These are phyloP conservation scores for Meloe dianella DNA, from an alignment of 2,888 invertebrate species.

Conservation along the genomic window DNA sequence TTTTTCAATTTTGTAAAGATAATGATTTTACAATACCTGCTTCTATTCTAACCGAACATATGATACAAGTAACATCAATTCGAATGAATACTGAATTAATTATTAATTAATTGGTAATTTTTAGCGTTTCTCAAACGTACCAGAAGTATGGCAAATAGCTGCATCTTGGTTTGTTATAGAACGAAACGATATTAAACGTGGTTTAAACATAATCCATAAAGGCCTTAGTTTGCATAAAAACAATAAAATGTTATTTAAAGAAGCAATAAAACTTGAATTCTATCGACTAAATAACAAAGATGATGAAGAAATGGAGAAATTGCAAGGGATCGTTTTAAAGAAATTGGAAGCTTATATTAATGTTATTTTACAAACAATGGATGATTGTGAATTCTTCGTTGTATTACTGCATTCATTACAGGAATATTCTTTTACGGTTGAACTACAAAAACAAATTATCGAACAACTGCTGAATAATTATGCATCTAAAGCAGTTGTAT, in stretches of 20 bases:
- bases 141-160: not conserved
- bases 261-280: slow-evolving; percentile 5
- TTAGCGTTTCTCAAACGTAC: not conserved
- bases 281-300: not conserved
- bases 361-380: slow-evolving; percentile 7
- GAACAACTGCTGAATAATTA: not conserved
- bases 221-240: not conserved
- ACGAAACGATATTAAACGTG: slow-evolving; percentile 1
- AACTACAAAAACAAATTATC: not conserved
- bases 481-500: not conserved
- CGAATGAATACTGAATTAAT: not conserved
- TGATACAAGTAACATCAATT: not conserved
- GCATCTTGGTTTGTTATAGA: not conserved
- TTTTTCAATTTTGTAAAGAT: not conserved
- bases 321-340: not conserved
- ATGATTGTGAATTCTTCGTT: not conserved
- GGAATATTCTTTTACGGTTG: not conserved
- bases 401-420: not conserved
- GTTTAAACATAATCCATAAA: not conserved
- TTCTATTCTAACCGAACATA: slow-evolving; percentile 5
- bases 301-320: not conserved
- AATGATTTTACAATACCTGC: not conserved
- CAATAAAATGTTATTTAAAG: not conserved
- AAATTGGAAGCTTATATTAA: not conserved
- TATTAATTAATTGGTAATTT: not conserved